Conservation (phyloP, 2,888 invertebrate genomes). For the Biston stratarius region DNA sequence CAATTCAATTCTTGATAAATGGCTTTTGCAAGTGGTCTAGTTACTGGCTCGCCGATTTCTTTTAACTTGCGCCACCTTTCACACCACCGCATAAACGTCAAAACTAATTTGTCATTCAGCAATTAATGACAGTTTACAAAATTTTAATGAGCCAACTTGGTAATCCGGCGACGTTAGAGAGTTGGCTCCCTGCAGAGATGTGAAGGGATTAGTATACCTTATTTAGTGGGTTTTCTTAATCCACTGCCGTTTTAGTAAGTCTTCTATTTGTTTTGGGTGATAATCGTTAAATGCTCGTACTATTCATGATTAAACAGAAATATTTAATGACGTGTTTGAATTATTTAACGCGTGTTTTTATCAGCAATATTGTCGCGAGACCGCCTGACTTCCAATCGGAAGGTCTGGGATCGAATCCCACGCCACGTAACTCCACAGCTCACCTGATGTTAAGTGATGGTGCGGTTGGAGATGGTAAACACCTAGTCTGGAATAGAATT, state of each 20-base stretch:
- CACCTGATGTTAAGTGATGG: too few relatives aligned
- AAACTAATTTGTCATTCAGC: slow-evolving; percentile 40
- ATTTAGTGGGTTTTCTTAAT: slow-evolving; percentile 11
- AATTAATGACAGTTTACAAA: slow-evolving; percentile 44
- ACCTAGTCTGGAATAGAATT: too few relatives aligned
- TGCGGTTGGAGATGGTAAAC: too few relatives aligned
- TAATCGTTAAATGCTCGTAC: not conserved
- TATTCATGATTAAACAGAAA: not conserved
- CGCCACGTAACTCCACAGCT: too few relatives aligned
- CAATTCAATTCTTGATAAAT: too few relatives aligned
- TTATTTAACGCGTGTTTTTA: not conserved
- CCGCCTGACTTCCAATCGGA: not conserved
- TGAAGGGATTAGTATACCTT: slow-evolving; percentile 21
- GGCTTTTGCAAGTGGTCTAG: too few relatives aligned
- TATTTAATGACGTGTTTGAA: too few relatives aligned
- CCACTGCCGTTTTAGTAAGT: slow-evolving; percentile 6
- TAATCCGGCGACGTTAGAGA: slow-evolving; percentile 10
- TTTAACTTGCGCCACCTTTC: slow-evolving; percentile 20
- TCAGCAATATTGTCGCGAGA: not conserved
- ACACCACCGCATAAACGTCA: slow-evolving; percentile 41
- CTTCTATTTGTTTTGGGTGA: not conserved
- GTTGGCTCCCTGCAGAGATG: slow-evolving; percentile 6
- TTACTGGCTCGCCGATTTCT: not conserved
- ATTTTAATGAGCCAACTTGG: slow-evolving; percentile 42
- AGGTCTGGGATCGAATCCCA: too few relatives aligned